phyloP scores from a whole-genome alignment of 2,113 vertebrate genomes.

The Corapipo altera region DNA sequence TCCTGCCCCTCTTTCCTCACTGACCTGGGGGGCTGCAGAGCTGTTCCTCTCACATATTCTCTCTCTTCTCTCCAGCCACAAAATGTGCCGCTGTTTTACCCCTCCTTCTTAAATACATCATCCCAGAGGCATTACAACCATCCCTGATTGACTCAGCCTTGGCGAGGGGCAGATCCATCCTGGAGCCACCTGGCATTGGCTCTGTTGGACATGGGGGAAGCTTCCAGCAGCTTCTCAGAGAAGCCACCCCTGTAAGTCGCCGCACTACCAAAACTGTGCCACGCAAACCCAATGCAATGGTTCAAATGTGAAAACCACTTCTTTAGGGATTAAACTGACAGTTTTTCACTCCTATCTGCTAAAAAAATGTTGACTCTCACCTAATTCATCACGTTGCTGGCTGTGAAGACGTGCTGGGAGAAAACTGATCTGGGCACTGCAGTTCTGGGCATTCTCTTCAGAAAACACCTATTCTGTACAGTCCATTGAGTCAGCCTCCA shows the following conservation, averaged over 20 bases:
- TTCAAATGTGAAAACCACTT: background rate
- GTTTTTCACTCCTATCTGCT: background rate
- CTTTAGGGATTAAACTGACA: background rate
- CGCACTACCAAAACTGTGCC: background rate
- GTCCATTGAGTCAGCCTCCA: background rate
- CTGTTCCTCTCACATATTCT: background rate
- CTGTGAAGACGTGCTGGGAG: background rate
- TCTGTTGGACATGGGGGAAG: background rate
- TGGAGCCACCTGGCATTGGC: background rate
- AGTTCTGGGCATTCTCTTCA: background rate
- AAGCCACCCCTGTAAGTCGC: background rate
- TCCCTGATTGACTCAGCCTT: background rate
- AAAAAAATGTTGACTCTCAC: background rate
- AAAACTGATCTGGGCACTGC: background rate
- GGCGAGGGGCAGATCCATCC: accelerated
- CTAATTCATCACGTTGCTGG: background rate
- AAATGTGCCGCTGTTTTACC: background rate
- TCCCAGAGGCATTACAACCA: background rate
- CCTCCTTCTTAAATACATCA: accelerated
- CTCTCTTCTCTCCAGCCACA: background rate
- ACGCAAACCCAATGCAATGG: background rate
- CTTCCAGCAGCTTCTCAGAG: background rate
- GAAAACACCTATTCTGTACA: background rate
- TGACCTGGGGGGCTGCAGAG: background rate
- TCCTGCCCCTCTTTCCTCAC: background rate